Conservation (phyloP, 2,888 invertebrate genomes). For the Tachina lurida region DNA sequence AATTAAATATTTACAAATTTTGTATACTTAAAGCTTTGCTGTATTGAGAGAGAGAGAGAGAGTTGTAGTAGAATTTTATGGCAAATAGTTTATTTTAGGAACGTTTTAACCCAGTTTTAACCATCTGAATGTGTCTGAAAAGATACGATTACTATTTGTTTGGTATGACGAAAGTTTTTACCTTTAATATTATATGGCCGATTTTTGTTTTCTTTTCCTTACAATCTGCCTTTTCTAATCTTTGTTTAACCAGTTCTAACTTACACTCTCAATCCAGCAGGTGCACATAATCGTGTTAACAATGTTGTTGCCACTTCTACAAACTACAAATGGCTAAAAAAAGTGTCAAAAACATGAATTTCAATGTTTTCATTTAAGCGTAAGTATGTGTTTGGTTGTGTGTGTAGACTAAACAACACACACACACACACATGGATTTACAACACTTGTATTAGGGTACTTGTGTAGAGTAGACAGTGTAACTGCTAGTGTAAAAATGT, state of each 20-base stretch:
- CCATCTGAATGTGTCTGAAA: background rate
- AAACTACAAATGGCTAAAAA: constrained; percentile 50
- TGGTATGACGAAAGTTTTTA: constrained; percentile 44
- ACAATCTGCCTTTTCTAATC: background rate
- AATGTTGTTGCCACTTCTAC: constrained; percentile 67
- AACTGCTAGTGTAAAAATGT: constrained; percentile 31
- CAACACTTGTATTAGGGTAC: background rate
- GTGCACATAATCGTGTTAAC: constrained; percentile 58
- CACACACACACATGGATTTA: background rate
- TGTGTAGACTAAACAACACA: constrained; percentile 1
- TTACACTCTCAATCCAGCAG: constrained; percentile 30
- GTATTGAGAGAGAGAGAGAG: too few species aligned
- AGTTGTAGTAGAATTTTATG: too few species aligned
- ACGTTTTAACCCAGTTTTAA: background rate
- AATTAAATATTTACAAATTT: too few species aligned
- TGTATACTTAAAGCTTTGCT: too few species aligned
- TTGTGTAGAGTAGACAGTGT: background rate
- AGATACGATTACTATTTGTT: constrained; percentile 43
- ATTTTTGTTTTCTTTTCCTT: constrained; percentile 11
- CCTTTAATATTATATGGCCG: constrained; percentile 30
- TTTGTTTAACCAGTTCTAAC: background rate
- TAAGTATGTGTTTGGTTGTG: constrained; percentile 12
- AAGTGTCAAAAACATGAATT: constrained; percentile 68
- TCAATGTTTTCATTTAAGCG: constrained; percentile 53
- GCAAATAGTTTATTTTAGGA: too few species aligned